Evolutionary conservation across 2,888 invertebrate species (phyloP).

Genomic region (Liodrosophila aerea): DNA sequence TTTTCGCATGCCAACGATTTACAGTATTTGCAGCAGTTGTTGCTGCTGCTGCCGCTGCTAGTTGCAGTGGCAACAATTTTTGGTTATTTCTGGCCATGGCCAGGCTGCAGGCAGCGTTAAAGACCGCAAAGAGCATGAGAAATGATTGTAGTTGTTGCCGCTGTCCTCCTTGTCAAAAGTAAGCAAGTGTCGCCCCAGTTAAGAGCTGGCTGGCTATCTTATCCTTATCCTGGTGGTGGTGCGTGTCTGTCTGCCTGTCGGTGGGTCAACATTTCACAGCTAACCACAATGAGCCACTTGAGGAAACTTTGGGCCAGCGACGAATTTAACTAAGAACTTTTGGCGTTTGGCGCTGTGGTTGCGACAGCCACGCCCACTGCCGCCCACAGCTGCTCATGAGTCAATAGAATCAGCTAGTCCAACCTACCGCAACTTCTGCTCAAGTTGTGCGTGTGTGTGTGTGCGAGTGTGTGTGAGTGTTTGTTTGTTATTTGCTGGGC

Average conservation of each 20-base stretch:
- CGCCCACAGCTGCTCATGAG: conserved; percentile 12
- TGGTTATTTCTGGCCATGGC: conserved; percentile 27
- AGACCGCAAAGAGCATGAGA: conserved; percentile 59
- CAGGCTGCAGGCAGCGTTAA: conserved; percentile 42
- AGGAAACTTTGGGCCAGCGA: conserved; percentile 61
- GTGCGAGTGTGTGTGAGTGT: conserved; percentile 15
- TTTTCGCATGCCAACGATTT: conserved; percentile 65
- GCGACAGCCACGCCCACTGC: conserved; percentile 7
- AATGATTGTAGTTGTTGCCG: conserved; percentile 31
- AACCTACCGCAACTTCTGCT: conserved; percentile 43
- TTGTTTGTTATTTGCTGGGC: conserved; percentile 44
- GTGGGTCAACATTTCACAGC: conserved; percentile 68
- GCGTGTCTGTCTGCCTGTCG: too few relatives aligned
- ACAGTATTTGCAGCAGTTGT: conserved; percentile 33
- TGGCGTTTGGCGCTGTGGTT: conserved; percentile 66
- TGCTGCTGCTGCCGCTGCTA: conserved; percentile 14
- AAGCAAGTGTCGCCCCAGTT: conserved; percentile 59
- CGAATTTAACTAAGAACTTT: conserved; percentile 76
- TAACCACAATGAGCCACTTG: conserved; percentile 74
- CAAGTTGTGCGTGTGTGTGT: conserved; percentile 11
- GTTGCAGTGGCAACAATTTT: conserved; percentile 39
- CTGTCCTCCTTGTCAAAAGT: conserved; percentile 61
- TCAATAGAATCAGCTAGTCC: conserved; percentile 40
- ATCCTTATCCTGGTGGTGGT: too few relatives aligned
- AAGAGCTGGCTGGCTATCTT: too few relatives aligned